Base-by-base conservation (phyloP, 2,797 vertebrate genomes). In the Alcedo atthis region DNA sequence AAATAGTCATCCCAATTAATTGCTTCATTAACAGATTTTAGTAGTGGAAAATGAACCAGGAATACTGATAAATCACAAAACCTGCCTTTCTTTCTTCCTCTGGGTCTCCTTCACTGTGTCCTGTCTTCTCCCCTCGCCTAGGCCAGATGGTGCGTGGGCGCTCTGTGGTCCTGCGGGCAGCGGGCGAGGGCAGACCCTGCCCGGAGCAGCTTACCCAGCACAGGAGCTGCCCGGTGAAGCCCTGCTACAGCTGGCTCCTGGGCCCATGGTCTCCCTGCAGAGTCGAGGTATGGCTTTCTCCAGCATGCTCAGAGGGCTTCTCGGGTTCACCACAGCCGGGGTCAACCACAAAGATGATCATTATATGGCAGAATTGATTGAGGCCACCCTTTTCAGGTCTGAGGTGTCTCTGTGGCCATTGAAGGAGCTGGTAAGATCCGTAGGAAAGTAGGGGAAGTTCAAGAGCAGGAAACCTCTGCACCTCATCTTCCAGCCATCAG, bases 231-330 rank as follows among this genome's bases (percentile, higher is more conserved):
- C 98, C 98, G 4, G 95, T 98, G 93, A 98, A 90, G 71, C 99
- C 99, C 69, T 99, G 99, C 97, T 99, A 99, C 90, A 97, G 90
- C 87, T 99, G 99, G 99, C 92, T 97, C 58, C 97, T 99, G 59
- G 98, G 98, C 22, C 98, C 98, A 20, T 99, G 99, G 99, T 98
- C 98, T 12, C 45, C 95, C 20, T 99, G 99, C 97, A 96, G 69
- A 24, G 64, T 99, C 40, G 98, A 99, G 99, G 99, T 99, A 98
- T 2, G 96, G 93, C 53, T 64, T 43, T 4, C 46, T 51, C 24
- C 68, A 7, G 35, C 9, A 1, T n/a, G 92, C 70, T n/a, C n/a
- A 24, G 1, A 37, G 57, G 9, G 45, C 45, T 85, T 30, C 53
- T 1, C 0, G 3, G 26, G 19, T 13, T 15, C 45, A 20, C 73